Base-by-base conservation (phyloP, 1,140 invertebrate species). In the Drosophila ambigua region DNA sequence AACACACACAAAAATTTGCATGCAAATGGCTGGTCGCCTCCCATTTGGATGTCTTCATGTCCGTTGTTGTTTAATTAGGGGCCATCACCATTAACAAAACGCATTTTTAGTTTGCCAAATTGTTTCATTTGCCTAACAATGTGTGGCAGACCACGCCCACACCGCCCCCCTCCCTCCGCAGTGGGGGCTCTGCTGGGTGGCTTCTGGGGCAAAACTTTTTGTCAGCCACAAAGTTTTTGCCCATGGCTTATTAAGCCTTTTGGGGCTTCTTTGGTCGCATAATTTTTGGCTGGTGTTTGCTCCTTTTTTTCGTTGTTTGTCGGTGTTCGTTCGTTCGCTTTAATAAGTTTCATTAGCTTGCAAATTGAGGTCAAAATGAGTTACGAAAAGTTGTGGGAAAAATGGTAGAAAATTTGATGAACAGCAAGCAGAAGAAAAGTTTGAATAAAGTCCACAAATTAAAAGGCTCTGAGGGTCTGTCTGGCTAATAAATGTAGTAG, bases 331-430 rank as follows among this genome's bases (percentile, higher is more conserved):
- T 51, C 50, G 45, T 44, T 59, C 16, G 43, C 26, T 74, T 73
- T 64, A 81, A 85, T 69, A 77, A 77, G 61, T 71, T 77, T 63
- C 58, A 87, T 80, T 81, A 77, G 64, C 64, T 75, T 65, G 51
- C 53, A 84, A 84, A 77, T 84, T 77, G 64, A 58, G 69, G 68
- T 64, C 54, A 63, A 59, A 69, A 69, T 66, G 49, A 57, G 60
- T 67, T 57, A 46, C 44, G n/a, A 72, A 79, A 39, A 83, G 52
- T 52, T 64, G 71, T 31, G 35, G 35, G 11, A 11, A 54, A 24
- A 80, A 77, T 52, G 58, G 24, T n/a, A 28, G 41, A 16, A 52
- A 39, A 54, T 28, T 79, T 61, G 31, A 62, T 20, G 35, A 59
- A 20, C 15, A 46, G 20, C 26, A 0, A 31, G 5, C 35, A 44